phyloP scores from a whole-genome alignment of 2,888 invertebrate species.

The Dilophus febrilis region DNA sequence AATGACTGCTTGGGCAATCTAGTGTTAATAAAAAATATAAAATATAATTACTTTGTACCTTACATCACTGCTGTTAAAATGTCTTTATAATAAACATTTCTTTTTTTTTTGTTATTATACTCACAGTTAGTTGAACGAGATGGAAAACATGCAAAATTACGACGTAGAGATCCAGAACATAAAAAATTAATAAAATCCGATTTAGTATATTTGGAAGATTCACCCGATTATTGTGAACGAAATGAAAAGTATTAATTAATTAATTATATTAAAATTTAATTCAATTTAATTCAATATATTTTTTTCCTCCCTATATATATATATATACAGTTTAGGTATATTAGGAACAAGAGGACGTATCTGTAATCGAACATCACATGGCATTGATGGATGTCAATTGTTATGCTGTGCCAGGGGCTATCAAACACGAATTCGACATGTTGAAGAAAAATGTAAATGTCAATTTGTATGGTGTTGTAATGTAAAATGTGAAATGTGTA shows the following conservation, averaged over 20 bases:
- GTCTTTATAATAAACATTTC: no score
- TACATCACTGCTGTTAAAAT: no score
- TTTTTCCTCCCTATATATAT: no score
- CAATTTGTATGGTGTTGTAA: conserved; percentile 84
- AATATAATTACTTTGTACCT: no score
- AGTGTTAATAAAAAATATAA: no score
- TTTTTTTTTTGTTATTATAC: no score
- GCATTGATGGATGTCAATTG: conserved; percentile 70
- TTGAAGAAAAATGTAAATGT: conserved; percentile 76
- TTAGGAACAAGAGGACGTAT: conserved; percentile 66
- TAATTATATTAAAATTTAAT: background rate
- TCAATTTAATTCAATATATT: conserved; percentile 15
- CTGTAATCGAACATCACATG: conserved; percentile 71
- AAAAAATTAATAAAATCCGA: conserved; percentile 83
- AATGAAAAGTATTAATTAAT: conserved; percentile 27
- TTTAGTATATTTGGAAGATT: conserved; percentile 74
- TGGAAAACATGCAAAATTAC: conserved; percentile 48
- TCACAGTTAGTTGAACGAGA: conserved; percentile 32
- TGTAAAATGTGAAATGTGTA: conserved; percentile 70
- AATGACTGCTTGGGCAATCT: no score
- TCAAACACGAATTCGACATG: conserved; percentile 64
- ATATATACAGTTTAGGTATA: conserved; percentile 50
- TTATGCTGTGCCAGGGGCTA: conserved; percentile 82
- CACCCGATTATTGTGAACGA: conserved; percentile 79
- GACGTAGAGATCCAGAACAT: conserved; percentile 56